A percentile compares a stretch with the other conserved stretches of the same genome.
Conservation (phyloP, 1,140 invertebrate species). For the Scaptomyza hsui region DNA sequence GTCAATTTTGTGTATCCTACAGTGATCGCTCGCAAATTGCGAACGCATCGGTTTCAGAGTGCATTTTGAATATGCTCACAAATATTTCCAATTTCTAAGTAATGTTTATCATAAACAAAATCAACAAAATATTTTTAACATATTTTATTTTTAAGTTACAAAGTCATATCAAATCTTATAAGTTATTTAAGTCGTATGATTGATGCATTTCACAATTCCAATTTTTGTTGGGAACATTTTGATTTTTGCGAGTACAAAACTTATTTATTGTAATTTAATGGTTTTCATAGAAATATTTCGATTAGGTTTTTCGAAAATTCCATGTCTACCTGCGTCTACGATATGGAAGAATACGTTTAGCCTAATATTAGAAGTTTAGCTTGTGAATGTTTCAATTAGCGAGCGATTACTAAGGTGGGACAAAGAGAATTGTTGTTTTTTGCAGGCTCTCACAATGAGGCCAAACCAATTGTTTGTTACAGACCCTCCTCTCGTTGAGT, state of each 20-base stretch:
- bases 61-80: not conserved
- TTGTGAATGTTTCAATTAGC: not conserved
- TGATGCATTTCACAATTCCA: too few species aligned
- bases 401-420: too few species aligned
- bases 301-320: not conserved
- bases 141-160: not conserved
- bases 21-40: not conserved
- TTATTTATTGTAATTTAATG: not conserved
- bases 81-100: slow-evolving; percentile 1
- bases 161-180: not conserved
- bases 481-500: too few species aligned
- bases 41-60: not conserved
- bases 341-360: too few species aligned
- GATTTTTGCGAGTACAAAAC: not conserved
- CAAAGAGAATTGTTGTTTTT: not conserved
- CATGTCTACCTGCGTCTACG: too few species aligned
- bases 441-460: not conserved
- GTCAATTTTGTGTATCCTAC: not conserved
- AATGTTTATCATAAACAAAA: too few species aligned
- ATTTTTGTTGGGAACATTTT: not conserved
- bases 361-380: too few species aligned
- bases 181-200: not conserved
- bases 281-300: not conserved
- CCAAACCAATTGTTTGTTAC: not conserved
- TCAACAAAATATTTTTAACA: too few species aligned